Base-by-base conservation (phyloP, 2,888 invertebrate species). In the Sceliomorpha sp. region DNA sequence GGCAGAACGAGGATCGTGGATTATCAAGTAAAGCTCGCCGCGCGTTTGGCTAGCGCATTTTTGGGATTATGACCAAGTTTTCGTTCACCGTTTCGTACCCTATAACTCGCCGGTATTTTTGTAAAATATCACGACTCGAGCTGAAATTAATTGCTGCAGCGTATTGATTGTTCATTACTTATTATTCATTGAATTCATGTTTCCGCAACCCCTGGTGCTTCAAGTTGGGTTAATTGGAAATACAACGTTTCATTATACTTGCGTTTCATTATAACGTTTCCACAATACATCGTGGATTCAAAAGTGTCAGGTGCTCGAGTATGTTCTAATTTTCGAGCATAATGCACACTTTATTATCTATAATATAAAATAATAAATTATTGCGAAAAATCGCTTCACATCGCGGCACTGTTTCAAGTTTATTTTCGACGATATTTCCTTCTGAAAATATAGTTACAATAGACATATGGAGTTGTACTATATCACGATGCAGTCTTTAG, bases 301-400 rank as follows among this genome's bases (percentile, higher is more conserved):
- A 29, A 27, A 31, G 17, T 36, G 47, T 10, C 24, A 32, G 14
- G 39, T 17, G 39, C 39, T 56, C 6, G 37, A 47, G 20, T 37
- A 27, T 15, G 48, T 40, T 48, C 32, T 42, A 48, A 59, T 40
- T 59, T 59, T 59, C 42, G 48, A 59, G 42, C 40, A 34, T 12
- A 34, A 2, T 13, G 31, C 31, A 6, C 5, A 14, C 26, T 62
- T 48, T 2, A 20, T 20, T 20, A 4, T 20, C 20, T 20, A 20
- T 20, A 20, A 20, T 20, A 56, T 50, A 37, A 27, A 24, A 50
- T 44, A 56, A 27, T 44, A 44, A 64, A 37, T 50, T 50, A 29
- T 17, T 31, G 44, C 31, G 32, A 20, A 56, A 39, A 56, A 58
- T 56, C 50, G 32, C 10, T 47, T 42, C 36, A 42, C 48, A 50